Conservation (phyloP, 1,140 invertebrate genomes). For the Drosophila tani region DNA sequence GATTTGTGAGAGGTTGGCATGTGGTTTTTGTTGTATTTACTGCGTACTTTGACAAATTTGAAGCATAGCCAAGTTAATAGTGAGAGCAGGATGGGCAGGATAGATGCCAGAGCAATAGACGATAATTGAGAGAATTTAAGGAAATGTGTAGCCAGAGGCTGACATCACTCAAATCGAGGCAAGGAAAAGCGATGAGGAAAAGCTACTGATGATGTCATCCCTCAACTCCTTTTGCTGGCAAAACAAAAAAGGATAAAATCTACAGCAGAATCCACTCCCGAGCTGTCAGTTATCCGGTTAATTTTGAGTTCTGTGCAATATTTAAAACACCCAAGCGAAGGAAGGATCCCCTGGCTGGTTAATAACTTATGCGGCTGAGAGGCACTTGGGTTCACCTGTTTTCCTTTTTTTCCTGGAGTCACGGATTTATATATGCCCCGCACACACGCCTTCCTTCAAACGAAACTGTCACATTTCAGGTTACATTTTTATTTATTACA, state of each 20-base stretch:
- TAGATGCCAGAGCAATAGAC: slow-evolving; percentile 9
- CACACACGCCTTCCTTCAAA: slow-evolving; percentile 28
- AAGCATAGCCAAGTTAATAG: slow-evolving; percentile 50
- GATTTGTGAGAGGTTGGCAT: slow-evolving; percentile 29
- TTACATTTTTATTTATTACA: slow-evolving; percentile 82
- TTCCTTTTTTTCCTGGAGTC: not conserved
- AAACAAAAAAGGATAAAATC: slow-evolving; percentile 1
- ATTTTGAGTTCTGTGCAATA: slow-evolving; percentile 34
- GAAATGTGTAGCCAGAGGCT: slow-evolving; percentile 39
- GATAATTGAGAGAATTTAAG: slow-evolving; percentile 42
- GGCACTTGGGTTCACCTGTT: slow-evolving; percentile 49
- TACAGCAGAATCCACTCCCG: slow-evolving; percentile 23
- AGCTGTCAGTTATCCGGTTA: slow-evolving; percentile 40
- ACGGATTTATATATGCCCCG: slow-evolving; percentile 37
- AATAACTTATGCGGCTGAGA: slow-evolving; percentile 62
- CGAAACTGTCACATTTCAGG: slow-evolving; percentile 81
- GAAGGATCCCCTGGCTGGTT: slow-evolving; percentile 26
- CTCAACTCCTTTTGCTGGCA: slow-evolving; percentile 1
- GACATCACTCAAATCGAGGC: slow-evolving; percentile 36
- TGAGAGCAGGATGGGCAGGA: not conserved
- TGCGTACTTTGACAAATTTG: slow-evolving; percentile 68
- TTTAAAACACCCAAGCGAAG: slow-evolving; percentile 20
- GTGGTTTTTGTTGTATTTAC: slow-evolving; percentile 35
- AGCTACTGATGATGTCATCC: slow-evolving; percentile 19
- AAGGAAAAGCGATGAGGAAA: not conserved